Base-by-base conservation (phyloP, 2,797 vertebrate genomes). In the Periparus ater region DNA sequence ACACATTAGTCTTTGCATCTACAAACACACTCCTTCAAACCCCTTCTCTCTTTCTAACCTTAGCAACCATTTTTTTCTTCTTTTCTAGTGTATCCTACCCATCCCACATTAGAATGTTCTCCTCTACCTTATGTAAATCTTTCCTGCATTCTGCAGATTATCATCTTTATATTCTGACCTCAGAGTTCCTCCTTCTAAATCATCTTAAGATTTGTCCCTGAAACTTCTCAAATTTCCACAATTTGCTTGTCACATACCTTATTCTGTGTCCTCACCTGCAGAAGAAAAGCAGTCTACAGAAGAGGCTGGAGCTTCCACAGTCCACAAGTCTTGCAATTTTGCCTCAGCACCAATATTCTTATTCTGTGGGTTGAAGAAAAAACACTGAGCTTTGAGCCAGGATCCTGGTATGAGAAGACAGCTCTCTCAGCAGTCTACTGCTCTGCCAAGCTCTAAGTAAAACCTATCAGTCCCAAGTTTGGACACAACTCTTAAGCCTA, bases 251-350 rank as follows among this genome's bases (percentile, higher is more conserved):
- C 18, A 63, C 21, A 14, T 40, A 40, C 10, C 10, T 55, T 65
- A 67, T 45, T 76, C 25, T 47, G n/a, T 40, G 30, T 62, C 40
- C 88, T 93, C 66, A 96, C 96, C 94, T 73, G 78, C 18, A 76
- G 57, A 57, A 48, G 87, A 45, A 34, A 42, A 85, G 61, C n/a
- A 47, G 65, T 73, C 68, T 65, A 7, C 15, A 4, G 17, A 61
- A 53, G 40, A 72, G 19, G 75, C 60, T 26, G 72, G 62, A 88
- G 48, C 38, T 74, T 84, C 83, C 32, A 25, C 19, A 91, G 61
- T 63, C 67, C 48, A 55, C 25, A n/a, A n/a, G 40, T 76, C 71
- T 61, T 67, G 71, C 29, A 27, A 38, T 45, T 87, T 57, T 22
- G 48, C 25, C 40, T 79, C 93, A 48, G 38, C 25, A 91, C 66